Evolutionary conservation across 1,140 invertebrate genomes (phyloP), one percentile per base, ranked within the genome.

Genomic region (Rhopalosiphum padi): DNA sequence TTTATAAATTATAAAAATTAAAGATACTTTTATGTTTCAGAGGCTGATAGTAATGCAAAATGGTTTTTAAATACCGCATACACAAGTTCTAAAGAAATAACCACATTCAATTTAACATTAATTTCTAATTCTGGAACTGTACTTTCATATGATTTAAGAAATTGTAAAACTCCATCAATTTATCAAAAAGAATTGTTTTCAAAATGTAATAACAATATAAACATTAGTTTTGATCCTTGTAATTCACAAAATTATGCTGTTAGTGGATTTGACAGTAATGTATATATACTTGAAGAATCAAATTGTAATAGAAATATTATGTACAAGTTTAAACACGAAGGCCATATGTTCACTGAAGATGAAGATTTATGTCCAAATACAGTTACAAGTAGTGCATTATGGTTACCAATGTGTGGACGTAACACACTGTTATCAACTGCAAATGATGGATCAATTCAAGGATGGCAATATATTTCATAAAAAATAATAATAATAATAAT

Each of bases 391-490:
- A 77, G 88, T 93, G 25, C 68, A 41, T 37, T 93, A 68, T 94
- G 94, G 92, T n/a, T 94, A 37, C 91, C 94, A 8, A 89, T 93
- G 55, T 86, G 92, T 88, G 86, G 85, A 22, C 11, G 11, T 55
- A 90, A 93, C 18, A 93, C 92, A 37, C 37, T 94, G 18, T 43
- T 90, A 46, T 93, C 94, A 7, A 25, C 85, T 85, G 68, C 91
- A 23, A 83, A 86, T 85, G 53, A 94, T 93, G 88, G 68, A n/a
- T 94, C 94, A 53, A 51, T 94, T 30, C 94, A 94, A 55, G 86
- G 94, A 89, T 94, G 94, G 92, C 91, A 94, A 48, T 94, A 86
- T 94, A 77, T 89, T 82, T 41, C 82, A 15, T 94, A 85, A 82
- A 83, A 90, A 25, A 51, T 37, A 41, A 90, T 35, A 15, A 55